Evolutionary conservation across 1,140 invertebrate genomes (phyloP), one percentile per base, ranked within the genome.

Genomic region (Drusus annulatus): DNA sequence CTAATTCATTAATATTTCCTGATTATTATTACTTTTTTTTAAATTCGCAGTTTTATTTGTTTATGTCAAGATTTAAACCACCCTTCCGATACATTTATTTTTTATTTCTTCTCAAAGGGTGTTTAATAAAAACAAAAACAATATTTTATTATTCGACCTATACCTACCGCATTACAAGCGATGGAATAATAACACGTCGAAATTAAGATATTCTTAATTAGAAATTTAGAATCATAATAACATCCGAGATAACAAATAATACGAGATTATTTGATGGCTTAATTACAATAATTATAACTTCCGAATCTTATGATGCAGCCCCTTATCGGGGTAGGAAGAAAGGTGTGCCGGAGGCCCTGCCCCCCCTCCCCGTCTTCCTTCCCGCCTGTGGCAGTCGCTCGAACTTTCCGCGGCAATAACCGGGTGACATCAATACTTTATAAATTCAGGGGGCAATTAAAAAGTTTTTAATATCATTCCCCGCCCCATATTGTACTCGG

Each of bases 381-480:
- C 50, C 50, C 10, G 17, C 19, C 19, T 25, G 17, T 51, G 21
- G 15, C 69, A 15, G 19, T 17, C 50, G 36, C 50, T 52, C 25
- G 25, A 79, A 62, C 51, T 79, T 79, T 69, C 23, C 65, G 52
- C 52, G 68, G 69, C 54, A 63, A 75, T 75, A 75, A 75, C 80
- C 74, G 62, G 65, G 63, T 81, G 80, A 81, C 80, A 81, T 81
- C 80, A 74, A 81, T 81, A 78, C 80, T 78, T 78, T 81, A 81
- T 78, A 81, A 81, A 81, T 81, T 81, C 76, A 68, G 68, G 52
- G 63, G 75, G 76, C 80, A 78, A 81, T 81, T 81, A 81, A 78
- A 81, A 81, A 81, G 76, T 81, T 81, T 78, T 76, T 80, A 80
- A 80, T 80, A 76, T 80, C 73, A 68, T 74, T 73, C 79, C 63